Conservation (phyloP, 2,888 invertebrate species). For the Sialis fuliginosa region DNA sequence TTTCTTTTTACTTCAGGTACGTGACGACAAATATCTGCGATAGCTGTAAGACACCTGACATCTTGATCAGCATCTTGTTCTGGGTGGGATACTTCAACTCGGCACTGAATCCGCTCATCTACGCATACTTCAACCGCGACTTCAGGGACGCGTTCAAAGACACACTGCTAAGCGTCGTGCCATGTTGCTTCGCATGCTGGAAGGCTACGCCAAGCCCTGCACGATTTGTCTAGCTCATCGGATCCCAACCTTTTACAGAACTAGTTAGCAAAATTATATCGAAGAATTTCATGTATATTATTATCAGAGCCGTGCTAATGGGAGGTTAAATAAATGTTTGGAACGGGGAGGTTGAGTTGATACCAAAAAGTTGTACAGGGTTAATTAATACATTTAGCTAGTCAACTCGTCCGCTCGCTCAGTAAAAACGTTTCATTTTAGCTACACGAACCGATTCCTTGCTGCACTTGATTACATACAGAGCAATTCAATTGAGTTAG, state of each 20-base stretch:
- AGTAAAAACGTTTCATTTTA: no score
- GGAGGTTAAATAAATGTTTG: no score
- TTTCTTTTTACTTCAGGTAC: conserved; percentile 40
- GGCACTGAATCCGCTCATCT: conserved; percentile 85
- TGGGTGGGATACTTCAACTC: conserved; percentile 98
- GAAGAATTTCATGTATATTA: no score
- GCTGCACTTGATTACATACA: no score
- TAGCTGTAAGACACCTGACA: conserved; percentile 42
- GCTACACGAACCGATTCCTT: no score
- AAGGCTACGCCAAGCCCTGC: conserved; percentile 34
- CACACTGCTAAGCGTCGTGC: conserved; percentile 71
- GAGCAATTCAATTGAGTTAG: no score
- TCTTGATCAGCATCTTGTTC: conserved; percentile 51
- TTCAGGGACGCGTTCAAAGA: conserved; percentile 93
- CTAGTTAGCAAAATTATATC: no score
- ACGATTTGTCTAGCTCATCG: conserved; percentile 24
- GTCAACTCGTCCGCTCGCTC: no score
- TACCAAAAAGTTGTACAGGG: no score
- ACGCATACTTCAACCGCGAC: conserved; percentile 91
- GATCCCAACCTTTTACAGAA: not conserved
- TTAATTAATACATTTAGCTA: no score
- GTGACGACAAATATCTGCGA: conserved; percentile 68
- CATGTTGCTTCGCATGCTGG: conserved; percentile 62
- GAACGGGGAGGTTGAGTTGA: no score
- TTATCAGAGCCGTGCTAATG: no score